Conservation (phyloP, 92 coral and sea anemone species). For the Porites cylindrica region DNA sequence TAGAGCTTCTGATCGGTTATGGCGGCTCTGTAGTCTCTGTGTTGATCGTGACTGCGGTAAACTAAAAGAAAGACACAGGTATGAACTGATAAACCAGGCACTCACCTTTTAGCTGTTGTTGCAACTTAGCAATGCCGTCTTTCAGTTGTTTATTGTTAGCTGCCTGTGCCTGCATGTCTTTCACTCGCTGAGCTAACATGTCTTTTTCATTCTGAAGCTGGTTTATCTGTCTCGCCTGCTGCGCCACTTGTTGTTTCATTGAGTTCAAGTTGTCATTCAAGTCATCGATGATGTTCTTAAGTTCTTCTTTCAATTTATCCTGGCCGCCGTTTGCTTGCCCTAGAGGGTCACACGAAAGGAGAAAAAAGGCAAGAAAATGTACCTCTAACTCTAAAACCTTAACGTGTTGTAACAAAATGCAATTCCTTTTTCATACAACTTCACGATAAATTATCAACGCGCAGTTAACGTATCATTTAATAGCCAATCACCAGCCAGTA, state of each 20-base stretch:
- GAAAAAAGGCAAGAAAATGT: background rate
- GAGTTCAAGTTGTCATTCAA: constrained; percentile 76
- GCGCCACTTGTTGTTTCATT: constrained; percentile 74
- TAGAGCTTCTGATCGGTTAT: too few relatives aligned
- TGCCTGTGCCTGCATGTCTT: constrained; percentile 70
- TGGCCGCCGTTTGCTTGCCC: constrained; percentile 69
- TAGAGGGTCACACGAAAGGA: background rate
- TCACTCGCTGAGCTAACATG: constrained; percentile 69
- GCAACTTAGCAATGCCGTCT: constrained; percentile 69
- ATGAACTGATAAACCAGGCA: background rate
- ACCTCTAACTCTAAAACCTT: background rate
- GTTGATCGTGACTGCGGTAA: too few relatives aligned
- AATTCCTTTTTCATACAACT: too few relatives aligned
- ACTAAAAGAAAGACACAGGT: background rate
- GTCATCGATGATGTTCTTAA: constrained; percentile 87
- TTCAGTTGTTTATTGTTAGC: constrained; percentile 66
- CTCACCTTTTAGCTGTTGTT: constrained; percentile 89
- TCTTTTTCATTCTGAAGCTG: constrained; percentile 84
- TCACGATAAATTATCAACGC: too few relatives aligned
- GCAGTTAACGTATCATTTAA: too few relatives aligned
- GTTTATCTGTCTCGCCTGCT: constrained; percentile 75
- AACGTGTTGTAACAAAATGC: too few relatives aligned
- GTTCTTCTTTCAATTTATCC: constrained; percentile 81
- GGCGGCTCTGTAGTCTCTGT: too few relatives aligned
- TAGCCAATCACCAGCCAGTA: too few relatives aligned